phyloP scores from a whole-genome alignment of 2,888 invertebrate species.

The Microchrysa polita region DNA sequence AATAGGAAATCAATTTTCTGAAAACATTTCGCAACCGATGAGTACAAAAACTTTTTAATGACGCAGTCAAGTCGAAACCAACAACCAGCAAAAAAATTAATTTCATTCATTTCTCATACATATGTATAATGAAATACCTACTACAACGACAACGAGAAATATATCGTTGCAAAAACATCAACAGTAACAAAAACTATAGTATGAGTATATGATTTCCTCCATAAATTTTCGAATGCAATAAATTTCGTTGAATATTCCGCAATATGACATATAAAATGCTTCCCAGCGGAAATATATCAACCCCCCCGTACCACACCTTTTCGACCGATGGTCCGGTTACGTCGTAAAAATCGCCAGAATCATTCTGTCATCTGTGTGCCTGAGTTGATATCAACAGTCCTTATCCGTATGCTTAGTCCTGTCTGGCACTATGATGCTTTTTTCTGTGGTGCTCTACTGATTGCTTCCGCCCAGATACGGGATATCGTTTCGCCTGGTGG shows the following conservation, averaged over 20 bases:
- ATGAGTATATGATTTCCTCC: neutral
- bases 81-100: too few species aligned
- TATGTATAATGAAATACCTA: too few species aligned
- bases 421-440: neutral
- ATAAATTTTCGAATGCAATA: constrained; percentile 7
- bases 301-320: too few species aligned
- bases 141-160: too few species aligned
- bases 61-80: too few species aligned
- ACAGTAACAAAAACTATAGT: too few species aligned
- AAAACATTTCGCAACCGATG: too few species aligned
- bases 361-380: neutral
- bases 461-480: neutral
- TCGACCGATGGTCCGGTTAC: neutral
- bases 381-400: neutral
- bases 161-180: neutral
- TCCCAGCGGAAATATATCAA: constrained; percentile 19
- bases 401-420: neutral
- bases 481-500: neutral
- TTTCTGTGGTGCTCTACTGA: neutral
- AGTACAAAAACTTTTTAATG: too few species aligned
- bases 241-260: constrained; percentile 10
- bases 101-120: too few species aligned
- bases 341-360: constrained; percentile 1
- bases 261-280: constrained; percentile 12
- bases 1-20: too few species aligned